A percentile compares a stretch with the other conserved stretches of the same genome.
These are phyloP conservation scores for Pelodytes ibericus DNA, from an alignment of 2,797 vertebrate genomes.

Conservation along the genomic window DNA sequence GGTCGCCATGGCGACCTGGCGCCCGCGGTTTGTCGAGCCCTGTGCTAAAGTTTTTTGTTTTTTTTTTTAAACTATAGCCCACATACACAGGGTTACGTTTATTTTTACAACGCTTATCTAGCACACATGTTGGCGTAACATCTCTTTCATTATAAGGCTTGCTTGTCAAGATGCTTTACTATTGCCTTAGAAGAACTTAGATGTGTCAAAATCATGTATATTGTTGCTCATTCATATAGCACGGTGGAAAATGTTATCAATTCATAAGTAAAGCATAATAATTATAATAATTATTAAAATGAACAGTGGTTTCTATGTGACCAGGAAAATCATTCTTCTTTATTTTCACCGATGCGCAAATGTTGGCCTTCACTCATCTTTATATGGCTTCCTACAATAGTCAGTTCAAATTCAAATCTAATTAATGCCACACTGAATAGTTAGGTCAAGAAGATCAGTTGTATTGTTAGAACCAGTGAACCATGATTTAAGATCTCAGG, in stretches of 20 bases:
- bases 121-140: too few relatives aligned
- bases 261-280: not conserved
- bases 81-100: too few relatives aligned
- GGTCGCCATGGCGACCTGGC: too few relatives aligned
- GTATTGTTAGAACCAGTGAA: slow-evolving; percentile 55
- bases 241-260: not conserved
- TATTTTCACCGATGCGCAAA: slow-evolving; percentile 27
- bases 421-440: slow-evolving; percentile 55
- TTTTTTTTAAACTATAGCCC: too few relatives aligned
- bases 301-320: not conserved
- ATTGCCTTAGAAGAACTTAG: too few relatives aligned
- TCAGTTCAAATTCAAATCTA: slow-evolving; percentile 52
- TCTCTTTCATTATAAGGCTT: too few relatives aligned
- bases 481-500: slow-evolving; percentile 55
- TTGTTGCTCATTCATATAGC: not conserved
- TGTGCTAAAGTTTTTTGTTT: too few relatives aligned
- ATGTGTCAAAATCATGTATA: too few relatives aligned
- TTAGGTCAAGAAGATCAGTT: slow-evolving; percentile 53
- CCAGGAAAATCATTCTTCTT: not conserved
- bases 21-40: too few relatives aligned
- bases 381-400: slow-evolving; percentile 34
- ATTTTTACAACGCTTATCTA: too few relatives aligned
- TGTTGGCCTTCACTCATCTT: slow-evolving; percentile 20
- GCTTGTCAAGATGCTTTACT: too few relatives aligned
- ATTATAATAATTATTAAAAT: slow-evolving; percentile 4